Evolutionary conservation across 2,888 invertebrate species (phyloP), one percentile per base, ranked within the genome.

Genomic region (Trichogramma evanescens): DNA sequence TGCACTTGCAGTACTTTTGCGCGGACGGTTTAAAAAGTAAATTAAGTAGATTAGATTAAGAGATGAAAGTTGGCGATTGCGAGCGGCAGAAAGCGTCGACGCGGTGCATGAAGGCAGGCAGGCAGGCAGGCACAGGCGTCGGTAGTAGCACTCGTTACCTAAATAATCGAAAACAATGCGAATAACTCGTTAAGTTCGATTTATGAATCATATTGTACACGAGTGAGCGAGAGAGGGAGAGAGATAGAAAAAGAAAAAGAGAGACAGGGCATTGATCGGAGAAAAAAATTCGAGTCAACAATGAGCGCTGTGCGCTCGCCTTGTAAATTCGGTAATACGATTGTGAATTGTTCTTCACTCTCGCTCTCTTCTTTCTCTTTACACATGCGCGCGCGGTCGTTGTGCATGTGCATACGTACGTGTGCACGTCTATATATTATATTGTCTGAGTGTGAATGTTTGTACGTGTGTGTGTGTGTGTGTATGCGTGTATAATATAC

Each of bases 11-110:
- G 13, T 13, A 13, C 13, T 13, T 2, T 13, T 13, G 13, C 2
- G 44, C 10, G 41, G 8, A 43, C 45, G 46, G 58, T 59, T 13
- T 55, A 43, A 59, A 59, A 57, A 63, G 50, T 57, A 63, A 60
- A 63, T 63, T 52, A 60, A 60, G 45, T 49, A 44, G 57, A 57
- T 58, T 63, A 60, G 60, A 60, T 60, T 50, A 9, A 48, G n/a
- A 60, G 63, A 63, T 58, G 63, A 63, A 63, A 63, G 63, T 58
- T 59, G 57, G 58, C 52, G 63, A 63, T 59, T 13, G 2, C 13
- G 13, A 13, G 13, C 63, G 54, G 48, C 26, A 10, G 6, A 3
- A 6, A 13, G 13, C 13, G 13, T 13, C 13, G 13, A 13, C 13
- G 13, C 13, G 13, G 13, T 13, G 13, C 13, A 13, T 13, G 13